Evolutionary conservation across 2,888 invertebrate species (phyloP).

Genomic region (Caenorhabditis angaria): DNA sequence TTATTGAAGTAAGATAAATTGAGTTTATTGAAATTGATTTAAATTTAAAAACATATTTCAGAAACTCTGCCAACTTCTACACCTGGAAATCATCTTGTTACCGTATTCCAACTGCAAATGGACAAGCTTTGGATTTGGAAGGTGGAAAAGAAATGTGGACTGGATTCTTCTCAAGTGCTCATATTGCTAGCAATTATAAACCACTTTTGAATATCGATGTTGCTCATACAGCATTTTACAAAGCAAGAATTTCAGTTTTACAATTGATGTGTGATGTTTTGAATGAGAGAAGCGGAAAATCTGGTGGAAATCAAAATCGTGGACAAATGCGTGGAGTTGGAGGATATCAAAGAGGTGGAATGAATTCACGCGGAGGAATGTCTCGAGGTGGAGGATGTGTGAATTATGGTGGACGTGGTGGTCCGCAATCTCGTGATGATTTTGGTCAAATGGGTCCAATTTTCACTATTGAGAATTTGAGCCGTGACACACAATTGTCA

Average conservation of each 20-base stretch:
- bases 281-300: constrained; percentile 45
- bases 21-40: too few species aligned
- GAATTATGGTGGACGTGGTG: constrained; percentile 27
- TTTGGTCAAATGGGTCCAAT: constrained; percentile 28
- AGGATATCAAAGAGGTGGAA: constrained; percentile 33
- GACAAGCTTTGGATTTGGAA: constrained; percentile 61
- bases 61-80: constrained; percentile 62
- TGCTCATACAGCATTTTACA: constrained; percentile 67
- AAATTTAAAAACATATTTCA: constrained; percentile 14
- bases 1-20: constrained; percentile 49
- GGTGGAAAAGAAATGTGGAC: constrained; percentile 71
- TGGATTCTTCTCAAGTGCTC: constrained; percentile 69
- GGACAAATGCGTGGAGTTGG: constrained; percentile 18
- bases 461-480: constrained; percentile 47
- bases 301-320: constrained; percentile 12
- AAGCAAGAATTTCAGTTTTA: constrained; percentile 59
- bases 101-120: constrained; percentile 51
- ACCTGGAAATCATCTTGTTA: constrained; percentile 66
- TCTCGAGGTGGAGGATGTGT: constrained; percentile 28
- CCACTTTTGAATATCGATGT: constrained; percentile 68
- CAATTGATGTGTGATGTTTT: constrained; percentile 69
- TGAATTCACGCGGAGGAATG: constrained; percentile 28
- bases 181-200: constrained; percentile 57
- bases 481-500: constrained; percentile 51
- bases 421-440: constrained; percentile 24